These are phyloP conservation scores for Rhegmatorhina hoffmannsi DNA, from an alignment of 2,113 vertebrate species.

Conservation along the genomic window DNA sequence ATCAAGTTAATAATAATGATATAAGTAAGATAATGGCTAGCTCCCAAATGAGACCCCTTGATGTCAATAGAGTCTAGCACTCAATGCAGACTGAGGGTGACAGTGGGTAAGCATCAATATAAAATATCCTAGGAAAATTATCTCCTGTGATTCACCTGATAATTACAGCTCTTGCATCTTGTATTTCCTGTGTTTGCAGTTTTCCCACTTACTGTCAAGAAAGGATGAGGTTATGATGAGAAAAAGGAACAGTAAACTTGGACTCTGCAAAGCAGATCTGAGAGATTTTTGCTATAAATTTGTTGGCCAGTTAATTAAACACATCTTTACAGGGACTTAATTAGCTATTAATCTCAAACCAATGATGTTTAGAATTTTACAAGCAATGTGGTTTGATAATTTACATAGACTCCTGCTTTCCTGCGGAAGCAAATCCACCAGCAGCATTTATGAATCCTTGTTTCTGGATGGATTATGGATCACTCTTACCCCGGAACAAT, in stretches of 20 bases:
- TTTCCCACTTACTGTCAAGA: background rate
- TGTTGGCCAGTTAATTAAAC: conserved; percentile 46
- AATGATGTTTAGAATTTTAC: conserved; percentile 33
- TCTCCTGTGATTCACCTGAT: background rate
- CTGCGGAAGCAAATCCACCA: background rate
- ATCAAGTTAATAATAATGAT: background rate
- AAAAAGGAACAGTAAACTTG: background rate
- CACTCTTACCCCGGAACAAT: background rate
- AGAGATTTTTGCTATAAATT: conserved; percentile 25
- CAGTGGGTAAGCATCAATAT: background rate
- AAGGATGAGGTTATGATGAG: background rate
- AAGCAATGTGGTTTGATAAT: conserved; percentile 11
- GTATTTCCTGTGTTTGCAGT: background rate
- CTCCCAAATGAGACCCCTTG: background rate
- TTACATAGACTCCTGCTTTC: background rate
- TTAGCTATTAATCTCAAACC: conserved; percentile 8
- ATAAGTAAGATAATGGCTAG: background rate
- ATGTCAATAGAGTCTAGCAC: background rate
- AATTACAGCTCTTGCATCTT: background rate
- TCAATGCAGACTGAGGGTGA: background rate
- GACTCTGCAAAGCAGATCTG: background rate
- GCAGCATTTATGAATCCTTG: background rate
- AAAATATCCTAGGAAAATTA: background rate
- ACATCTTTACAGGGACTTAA: conserved; percentile 19
- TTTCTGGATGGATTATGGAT: background rate